A percentile compares a stretch with the other conserved stretches of the same genome.
phyloP scores from a whole-genome alignment of 35 echinoderm and acorn worm species.

The Ptychodera flava region DNA sequence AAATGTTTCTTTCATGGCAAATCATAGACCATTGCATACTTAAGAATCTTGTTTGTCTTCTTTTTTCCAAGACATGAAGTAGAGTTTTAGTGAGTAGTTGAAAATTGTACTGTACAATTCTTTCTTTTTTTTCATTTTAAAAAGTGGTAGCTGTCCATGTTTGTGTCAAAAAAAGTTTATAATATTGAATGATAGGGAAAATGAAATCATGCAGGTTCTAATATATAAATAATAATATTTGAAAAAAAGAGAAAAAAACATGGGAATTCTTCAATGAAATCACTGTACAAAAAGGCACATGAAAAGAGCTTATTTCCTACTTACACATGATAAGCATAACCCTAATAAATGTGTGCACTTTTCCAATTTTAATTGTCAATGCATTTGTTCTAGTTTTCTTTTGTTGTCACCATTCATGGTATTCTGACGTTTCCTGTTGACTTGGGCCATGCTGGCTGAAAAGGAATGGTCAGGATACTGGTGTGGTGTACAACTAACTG shows the following conservation, averaged over 20 bases:
- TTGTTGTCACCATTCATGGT: no score
- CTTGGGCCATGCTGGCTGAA: no score
- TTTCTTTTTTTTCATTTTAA: neutral
- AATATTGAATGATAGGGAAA: neutral
- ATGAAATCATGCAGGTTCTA: slow-evolving; percentile 1
- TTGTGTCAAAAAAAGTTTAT: neutral
- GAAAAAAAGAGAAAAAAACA: neutral
- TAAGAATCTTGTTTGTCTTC: neutral
- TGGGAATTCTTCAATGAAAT: neutral
- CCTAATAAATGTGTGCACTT: slow-evolving; percentile 1
- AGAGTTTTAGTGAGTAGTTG: neutral
- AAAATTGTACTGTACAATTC: neutral
- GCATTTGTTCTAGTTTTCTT: neutral
- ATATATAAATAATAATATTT: neutral
- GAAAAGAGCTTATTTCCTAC: neutral
- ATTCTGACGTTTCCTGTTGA: no score
- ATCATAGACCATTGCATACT: neutral
- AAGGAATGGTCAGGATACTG: no score
- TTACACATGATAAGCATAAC: neutral
- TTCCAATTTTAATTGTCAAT: neutral
- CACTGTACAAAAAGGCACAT: neutral
- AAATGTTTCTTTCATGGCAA: neutral
- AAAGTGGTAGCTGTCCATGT: neutral
- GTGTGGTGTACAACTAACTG: no score
- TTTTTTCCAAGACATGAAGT: neutral